These are phyloP conservation scores for Aix galericulata DNA, from an alignment of 2,113 vertebrate genomes.

Conservation along the genomic window DNA sequence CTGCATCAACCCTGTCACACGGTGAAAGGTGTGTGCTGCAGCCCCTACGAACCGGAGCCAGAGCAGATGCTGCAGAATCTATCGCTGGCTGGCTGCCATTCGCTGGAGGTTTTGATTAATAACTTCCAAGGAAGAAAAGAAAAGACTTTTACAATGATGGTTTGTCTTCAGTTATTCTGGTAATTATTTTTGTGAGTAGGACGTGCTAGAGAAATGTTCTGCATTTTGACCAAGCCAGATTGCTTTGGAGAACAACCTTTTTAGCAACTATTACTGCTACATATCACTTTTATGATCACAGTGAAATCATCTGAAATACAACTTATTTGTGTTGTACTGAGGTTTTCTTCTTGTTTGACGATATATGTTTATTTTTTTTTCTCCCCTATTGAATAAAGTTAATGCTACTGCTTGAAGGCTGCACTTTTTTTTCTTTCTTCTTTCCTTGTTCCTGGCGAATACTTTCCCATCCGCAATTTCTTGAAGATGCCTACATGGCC, in stretches of 20 bases:
- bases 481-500: background rate
- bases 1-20: background rate
- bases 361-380: background rate
- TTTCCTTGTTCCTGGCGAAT: background rate
- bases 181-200: slow-evolving; percentile 42
- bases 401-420: background rate
- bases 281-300: background rate
- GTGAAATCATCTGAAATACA: background rate
- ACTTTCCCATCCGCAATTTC: background rate
- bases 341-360: slow-evolving; percentile 1
- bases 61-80: background rate
- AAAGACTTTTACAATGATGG: slow-evolving; percentile 3
- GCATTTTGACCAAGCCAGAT: background rate
- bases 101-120: slow-evolving; percentile 3
- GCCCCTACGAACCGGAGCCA: background rate
- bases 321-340: slow-evolving; percentile 19
- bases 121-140: slow-evolving; percentile 26
- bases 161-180: slow-evolving; percentile 33
- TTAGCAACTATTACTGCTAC: slow-evolving; percentile 16
- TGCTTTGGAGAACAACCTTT: slow-evolving; percentile 16
- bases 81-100: background rate
- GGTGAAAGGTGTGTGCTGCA: background rate
- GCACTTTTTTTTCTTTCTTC: background rate
- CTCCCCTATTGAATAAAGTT: background rate
- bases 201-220: background rate